These are phyloP conservation scores for Siphonodentalium dalli DNA, from an alignment of 2,888 invertebrate genomes.

Conservation along the genomic window DNA sequence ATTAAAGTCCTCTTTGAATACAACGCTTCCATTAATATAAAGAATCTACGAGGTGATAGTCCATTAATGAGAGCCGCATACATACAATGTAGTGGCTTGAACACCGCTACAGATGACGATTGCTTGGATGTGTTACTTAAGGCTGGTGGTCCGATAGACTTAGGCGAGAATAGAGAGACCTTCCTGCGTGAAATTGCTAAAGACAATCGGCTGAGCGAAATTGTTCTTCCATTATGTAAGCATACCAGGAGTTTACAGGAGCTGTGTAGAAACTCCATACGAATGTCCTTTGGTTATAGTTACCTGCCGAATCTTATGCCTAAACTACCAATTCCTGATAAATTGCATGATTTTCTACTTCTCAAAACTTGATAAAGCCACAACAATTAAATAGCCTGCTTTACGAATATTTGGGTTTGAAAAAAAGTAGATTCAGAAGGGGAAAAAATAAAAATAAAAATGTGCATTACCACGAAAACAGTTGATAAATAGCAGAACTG, in stretches of 20 bases:
- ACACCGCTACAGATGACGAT: constrained; percentile 51
- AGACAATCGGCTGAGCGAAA: constrained; percentile 52
- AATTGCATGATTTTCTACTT: constrained; percentile 47
- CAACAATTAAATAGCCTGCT: too few relatives aligned
- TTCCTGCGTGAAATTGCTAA: constrained; percentile 37
- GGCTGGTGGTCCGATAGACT: constrained; percentile 53
- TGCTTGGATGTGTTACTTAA: constrained; percentile 54
- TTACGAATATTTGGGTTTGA: too few relatives aligned
- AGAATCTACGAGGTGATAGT: constrained; percentile 49
- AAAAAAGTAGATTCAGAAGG: too few relatives aligned
- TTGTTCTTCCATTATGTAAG: constrained; percentile 39
- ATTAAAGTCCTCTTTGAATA: constrained; percentile 57
- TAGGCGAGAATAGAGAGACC: constrained; percentile 40
- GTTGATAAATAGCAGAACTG: too few relatives aligned
- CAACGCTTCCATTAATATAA: constrained; percentile 51
- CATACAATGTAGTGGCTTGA: constrained; percentile 54
- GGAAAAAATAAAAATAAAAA: too few relatives aligned
- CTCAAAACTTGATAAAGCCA: constrained; percentile 39
- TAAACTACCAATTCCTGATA: constrained; percentile 50
- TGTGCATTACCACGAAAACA: too few relatives aligned
- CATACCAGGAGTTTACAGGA: constrained; percentile 46
- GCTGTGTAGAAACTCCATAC: constrained; percentile 49
- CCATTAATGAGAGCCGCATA: constrained; percentile 49
- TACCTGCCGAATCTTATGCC: constrained; percentile 54
- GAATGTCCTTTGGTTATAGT: constrained; percentile 45